Percentiles rank a stretch among this genome's conserved stretches.
These are phyloP conservation scores for Trilocha varians DNA, from an alignment of 2,888 invertebrate species.

Conservation along the genomic window DNA sequence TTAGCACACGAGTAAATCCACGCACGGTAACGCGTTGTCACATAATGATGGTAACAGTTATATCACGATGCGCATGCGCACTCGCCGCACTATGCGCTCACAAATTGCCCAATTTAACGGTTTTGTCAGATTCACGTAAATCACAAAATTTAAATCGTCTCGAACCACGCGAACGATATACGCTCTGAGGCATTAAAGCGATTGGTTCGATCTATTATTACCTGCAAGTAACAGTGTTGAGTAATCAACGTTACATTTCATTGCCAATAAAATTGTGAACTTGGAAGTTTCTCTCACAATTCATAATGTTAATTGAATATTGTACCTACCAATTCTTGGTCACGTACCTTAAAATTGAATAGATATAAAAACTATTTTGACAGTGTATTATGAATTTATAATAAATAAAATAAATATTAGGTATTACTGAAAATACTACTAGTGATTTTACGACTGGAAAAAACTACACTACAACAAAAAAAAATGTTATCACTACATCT, in stretches of 20 bases:
- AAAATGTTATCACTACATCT: too few relatives aligned
- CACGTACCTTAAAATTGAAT: too few relatives aligned
- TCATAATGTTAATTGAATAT: too few relatives aligned
- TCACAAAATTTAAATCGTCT: slow-evolving; percentile 17
- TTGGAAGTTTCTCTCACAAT: too few relatives aligned
- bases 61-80: slow-evolving; percentile 43
- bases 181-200: not conserved
- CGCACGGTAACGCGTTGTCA: slow-evolving; percentile 37
- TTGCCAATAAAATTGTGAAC: not conserved
- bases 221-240: not conserved
- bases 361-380: too few relatives aligned
- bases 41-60: slow-evolving; percentile 61
- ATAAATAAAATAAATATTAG: too few relatives aligned
- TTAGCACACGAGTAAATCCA: slow-evolving; percentile 25
- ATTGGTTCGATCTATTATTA: not conserved
- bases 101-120: slow-evolving; percentile 70
- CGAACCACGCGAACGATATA: slow-evolving; percentile 11
- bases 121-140: slow-evolving; percentile 19
- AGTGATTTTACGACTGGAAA: not conserved
- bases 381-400: too few relatives aligned
- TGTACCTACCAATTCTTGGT: too few relatives aligned
- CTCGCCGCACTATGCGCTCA: slow-evolving; percentile 48
- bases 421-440: not conserved
- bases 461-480: too few relatives aligned
- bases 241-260: not conserved